phyloP scores from a whole-genome alignment of 2,888 invertebrate species.

The Sinodicranocentrus sp. region DNA sequence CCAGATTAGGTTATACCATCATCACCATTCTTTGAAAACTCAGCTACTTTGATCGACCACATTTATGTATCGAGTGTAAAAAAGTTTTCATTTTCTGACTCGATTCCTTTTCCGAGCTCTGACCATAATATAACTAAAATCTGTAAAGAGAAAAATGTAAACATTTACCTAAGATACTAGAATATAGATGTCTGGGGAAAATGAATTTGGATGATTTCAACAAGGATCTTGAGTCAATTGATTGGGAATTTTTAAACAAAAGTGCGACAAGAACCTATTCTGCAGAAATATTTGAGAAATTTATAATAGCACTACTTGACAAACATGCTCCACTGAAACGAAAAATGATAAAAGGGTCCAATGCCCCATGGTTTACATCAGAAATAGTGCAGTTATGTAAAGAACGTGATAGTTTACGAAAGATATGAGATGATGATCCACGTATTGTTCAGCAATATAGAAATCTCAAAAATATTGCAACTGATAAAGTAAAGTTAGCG shows the following conservation, averaged over 20 bases:
- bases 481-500: background rate
- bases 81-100: background rate
- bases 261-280: background rate
- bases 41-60: slow-evolving; percentile 1
- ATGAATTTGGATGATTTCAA: background rate
- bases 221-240: background rate
- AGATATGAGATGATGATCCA: background rate
- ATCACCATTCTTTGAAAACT: no score
- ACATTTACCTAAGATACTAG: background rate
- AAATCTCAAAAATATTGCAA: background rate
- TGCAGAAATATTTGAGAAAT: background rate
- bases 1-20: no score
- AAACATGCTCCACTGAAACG: slow-evolving; percentile 27
- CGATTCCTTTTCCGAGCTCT: background rate
- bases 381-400: background rate
- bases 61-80: background rate
- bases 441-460: background rate
- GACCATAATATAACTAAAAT: background rate
- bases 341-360: background rate
- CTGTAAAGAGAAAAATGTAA: background rate
- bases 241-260: background rate
- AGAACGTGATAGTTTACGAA: slow-evolving; percentile 7
- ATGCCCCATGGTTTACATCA: background rate
- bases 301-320: background rate
- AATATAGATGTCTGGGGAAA: background rate